Evolutionary conservation across 2,113 vertebrate species (phyloP).

Genomic region (Thamnaconus septentrionalis): DNA sequence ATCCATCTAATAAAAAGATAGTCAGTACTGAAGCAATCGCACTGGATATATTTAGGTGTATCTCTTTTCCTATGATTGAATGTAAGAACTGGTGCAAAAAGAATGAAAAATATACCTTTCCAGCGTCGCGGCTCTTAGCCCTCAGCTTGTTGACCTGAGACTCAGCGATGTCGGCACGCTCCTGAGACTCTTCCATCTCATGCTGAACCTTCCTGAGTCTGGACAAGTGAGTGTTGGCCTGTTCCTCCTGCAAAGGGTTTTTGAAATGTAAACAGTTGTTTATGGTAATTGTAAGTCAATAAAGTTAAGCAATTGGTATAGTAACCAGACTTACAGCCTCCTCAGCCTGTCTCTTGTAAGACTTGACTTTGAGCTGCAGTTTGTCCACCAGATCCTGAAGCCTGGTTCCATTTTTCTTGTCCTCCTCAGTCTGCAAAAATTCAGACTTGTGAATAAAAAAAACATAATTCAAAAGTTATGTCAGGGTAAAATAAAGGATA

Average conservation of each 20-base stretch:
- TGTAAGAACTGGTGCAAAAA: no score
- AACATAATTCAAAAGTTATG: no score
- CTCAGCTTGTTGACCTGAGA: slow-evolving; percentile 66
- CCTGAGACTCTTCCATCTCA: slow-evolving; percentile 68
- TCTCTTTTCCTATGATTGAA: no score
- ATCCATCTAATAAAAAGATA: no score
- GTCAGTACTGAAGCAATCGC: no score
- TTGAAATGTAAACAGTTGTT: no score
- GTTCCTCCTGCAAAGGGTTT: slow-evolving; percentile 52
- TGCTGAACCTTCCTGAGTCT: slow-evolving; percentile 59
- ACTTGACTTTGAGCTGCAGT: slow-evolving; percentile 63
- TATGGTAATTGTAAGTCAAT: not conserved
- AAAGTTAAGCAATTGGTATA: not conserved
- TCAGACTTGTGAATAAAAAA: not conserved
- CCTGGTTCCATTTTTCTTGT: slow-evolving; percentile 57
- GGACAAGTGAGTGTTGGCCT: slow-evolving; percentile 65
- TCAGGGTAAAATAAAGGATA: not conserved
- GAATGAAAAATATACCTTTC: slow-evolving; percentile 49
- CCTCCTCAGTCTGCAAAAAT: slow-evolving; percentile 52
- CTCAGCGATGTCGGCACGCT: slow-evolving; percentile 64
- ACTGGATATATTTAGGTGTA: no score
- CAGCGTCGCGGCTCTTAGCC: slow-evolving; percentile 55
- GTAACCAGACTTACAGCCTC: slow-evolving; percentile 47
- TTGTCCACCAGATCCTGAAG: slow-evolving; percentile 67
- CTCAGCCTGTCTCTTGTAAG: slow-evolving; percentile 65